Evolutionary conservation across 2,797 vertebrate species (phyloP), one percentile per base, ranked within the genome.

Genomic region (Lepilemur septentrionalis): DNA sequence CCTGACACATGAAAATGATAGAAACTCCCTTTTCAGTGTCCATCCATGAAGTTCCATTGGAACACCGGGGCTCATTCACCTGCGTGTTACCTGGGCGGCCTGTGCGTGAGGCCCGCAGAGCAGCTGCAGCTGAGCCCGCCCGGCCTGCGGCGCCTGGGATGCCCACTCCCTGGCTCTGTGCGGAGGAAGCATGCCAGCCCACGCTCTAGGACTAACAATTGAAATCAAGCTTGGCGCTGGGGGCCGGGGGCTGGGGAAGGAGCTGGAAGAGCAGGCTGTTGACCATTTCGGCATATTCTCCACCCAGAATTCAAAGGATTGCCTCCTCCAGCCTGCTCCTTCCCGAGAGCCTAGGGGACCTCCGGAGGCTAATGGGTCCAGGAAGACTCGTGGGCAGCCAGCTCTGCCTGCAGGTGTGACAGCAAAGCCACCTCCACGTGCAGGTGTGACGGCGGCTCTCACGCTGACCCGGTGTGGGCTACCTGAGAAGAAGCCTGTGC

Each of bases 271-370:
- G 82, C 67, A 84, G 94, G 83, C 92, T 78, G 91, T 32, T 28
- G 69, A 57, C 43, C 52, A 46, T 61, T 84, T 59, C 0, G 1
- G 88, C 59, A 63, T 81, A 22, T 57, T 85, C 96, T 96, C 94
- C 95, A 97, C 67, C 93, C 95, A 96, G 61, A 93, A 57, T 73
- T 86, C 95, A 92, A 94, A 95, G 87, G 83, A 91, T 89, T 38
- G 46, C 69, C 75, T 69, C n/a, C 97, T 95, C 96, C 88, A 57
- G 96, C 92, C 76, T 87, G 91, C 93, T 96, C 92, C 97, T 97
- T 87, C 89, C 95, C 92, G 41, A 52, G 83, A 96, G 43, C 46
- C 94, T 59, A 70, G 95, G 93, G 91, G 90, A 97, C 83, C 59
- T 41, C 23, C 46, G 65, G 76, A 81, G 75, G 59, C 88, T 73